A percentile compares a stretch with the other conserved stretches of the same genome.
Conservation (phyloP, 1,140 invertebrate genomes). For the Drosophila athabasca region DNA sequence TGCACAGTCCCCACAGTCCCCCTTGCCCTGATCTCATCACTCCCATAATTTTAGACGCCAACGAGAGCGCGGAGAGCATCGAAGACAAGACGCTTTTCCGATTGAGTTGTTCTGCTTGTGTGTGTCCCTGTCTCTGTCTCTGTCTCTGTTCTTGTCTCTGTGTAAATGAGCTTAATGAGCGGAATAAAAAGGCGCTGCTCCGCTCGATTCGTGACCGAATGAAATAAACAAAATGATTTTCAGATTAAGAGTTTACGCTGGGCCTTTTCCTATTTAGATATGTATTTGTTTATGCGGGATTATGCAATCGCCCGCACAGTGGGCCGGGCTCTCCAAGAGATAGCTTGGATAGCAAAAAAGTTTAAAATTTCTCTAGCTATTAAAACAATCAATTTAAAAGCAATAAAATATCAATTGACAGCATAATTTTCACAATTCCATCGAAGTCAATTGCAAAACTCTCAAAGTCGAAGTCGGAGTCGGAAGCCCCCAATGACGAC, state of each 20-base stretch:
- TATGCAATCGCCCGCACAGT: constrained; percentile 75
- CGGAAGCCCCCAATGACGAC: constrained; percentile 11
- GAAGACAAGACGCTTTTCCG: constrained; percentile 29
- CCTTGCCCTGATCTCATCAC: constrained; percentile 5
- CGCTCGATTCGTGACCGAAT: constrained; percentile 33
- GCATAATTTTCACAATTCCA: constrained; percentile 55
- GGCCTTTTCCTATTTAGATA: constrained; percentile 27
- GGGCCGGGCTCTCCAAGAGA: constrained; percentile 8
- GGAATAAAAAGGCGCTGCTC: constrained; percentile 51
- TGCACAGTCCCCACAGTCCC: neutral
- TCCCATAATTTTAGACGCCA: constrained; percentile 45
- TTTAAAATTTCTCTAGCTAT: constrained; percentile 16
- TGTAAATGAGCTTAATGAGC: constrained; percentile 68
- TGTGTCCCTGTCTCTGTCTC: constrained; percentile 20
- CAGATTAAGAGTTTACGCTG: constrained; percentile 59
- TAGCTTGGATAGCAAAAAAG: neutral
- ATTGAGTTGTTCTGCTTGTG: constrained; percentile 28
- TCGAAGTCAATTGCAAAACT: constrained; percentile 63
- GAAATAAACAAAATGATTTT: constrained; percentile 76
- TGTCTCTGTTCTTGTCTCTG: constrained; percentile 5
- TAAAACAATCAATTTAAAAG: constrained; percentile 69
- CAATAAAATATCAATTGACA: constrained; percentile 77
- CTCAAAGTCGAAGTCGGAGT: constrained; percentile 1
- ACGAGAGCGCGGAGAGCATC: constrained; percentile 13
- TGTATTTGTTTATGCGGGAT: constrained; percentile 63